Evolutionary conservation across 2,888 invertebrate species (phyloP), one percentile per base, ranked within the genome.

Genomic region (Eupithecia subfuscata): DNA sequence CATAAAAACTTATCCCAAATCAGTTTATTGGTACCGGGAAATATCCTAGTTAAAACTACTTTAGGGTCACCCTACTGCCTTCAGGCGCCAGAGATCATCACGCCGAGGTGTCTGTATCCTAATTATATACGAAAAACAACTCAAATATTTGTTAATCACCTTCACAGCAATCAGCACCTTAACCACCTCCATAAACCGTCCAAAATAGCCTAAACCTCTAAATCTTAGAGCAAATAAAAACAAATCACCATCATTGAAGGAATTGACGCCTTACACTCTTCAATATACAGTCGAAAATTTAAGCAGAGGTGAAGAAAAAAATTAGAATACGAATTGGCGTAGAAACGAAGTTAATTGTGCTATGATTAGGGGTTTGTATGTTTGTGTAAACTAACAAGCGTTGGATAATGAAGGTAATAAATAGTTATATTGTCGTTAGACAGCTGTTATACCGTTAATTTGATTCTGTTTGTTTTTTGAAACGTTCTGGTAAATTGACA

Each of bases 291-390:
- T 56, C 37, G 64, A 75, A 78, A 75, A 67, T 76, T 75, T 12
- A 68, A 67, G 22, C 1, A 71, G 75, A 75, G 45, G 71, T 40
- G 72, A 73, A 71, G 70, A 76, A 81, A 80, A 81, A 79, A 78
- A 78, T 88, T 88, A 84, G 87, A 77, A 70, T 70, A 52, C 37
- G 89, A 91, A 94, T 94, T 94, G 92, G 95, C 94, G 94, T 94
- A 94, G 94, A 94, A 94, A 93, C 89, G 84, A 85, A 86, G 90
- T 91, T 94, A 94, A 94, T 95, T 94, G 91, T 88, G 86, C 89
- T 90, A 93, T 93, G 93, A 95, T 95, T 93, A 92, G 88, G 91
- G 93, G 93, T 92, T 90, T 88, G 88, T 86, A 18, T 68, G 43
- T 68, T 68, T 68, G 43, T 83, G 82, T 90, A 92, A 91, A 91